Base-by-base conservation (phyloP, 2,113 vertebrate species). In the Actinemys pallida region DNA sequence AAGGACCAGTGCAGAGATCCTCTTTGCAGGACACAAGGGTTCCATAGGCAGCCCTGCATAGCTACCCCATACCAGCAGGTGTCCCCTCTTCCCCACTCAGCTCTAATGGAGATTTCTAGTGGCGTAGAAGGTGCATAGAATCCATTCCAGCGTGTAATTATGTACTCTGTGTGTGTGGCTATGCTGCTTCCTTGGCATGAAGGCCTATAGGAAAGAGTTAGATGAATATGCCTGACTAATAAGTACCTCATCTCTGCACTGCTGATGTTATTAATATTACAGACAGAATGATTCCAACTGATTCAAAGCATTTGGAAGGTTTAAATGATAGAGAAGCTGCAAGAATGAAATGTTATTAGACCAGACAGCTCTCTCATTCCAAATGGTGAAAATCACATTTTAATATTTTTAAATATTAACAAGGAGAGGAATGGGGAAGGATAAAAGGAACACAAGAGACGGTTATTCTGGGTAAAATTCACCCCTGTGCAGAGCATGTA, bases 11-110 rank as follows among this genome's bases (percentile, higher is more conserved):
- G 19, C 19, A 39, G 9, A 10, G 17, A 17, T 89, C 95, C 76
- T 93, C 87, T 16, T 8, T 4, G 83, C n/a, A 22, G 10, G 22
- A 75, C 54, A 85, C 57, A 6, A 94, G 29, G 10, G 49, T 20
- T 83, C 45, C 47, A 57, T 0, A 0, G 29, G 2, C 31, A 80
- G 52, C 1, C 96, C 9, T 19, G 16, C 54, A 39, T 86, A 10
- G 17, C 81, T 39, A 93, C 91, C 93, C 62, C n/a, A 22, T 39
- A 39, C 65, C n/a, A 39, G 65, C n/a, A 72, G 9, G 5, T 39
- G 19, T 72, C n/a, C 19, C 35, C 19, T 72, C n/a, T 19, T 72
- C 65, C n/a, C n/a, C 52, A 80, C 0, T 0, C 0, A 0, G 35
- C 56, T 88, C 22, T 9, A 65, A 52, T 6, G 59, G 92, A 29